phyloP scores from a whole-genome alignment of 2,888 invertebrate genomes.

The Dryadula phaetusa region DNA sequence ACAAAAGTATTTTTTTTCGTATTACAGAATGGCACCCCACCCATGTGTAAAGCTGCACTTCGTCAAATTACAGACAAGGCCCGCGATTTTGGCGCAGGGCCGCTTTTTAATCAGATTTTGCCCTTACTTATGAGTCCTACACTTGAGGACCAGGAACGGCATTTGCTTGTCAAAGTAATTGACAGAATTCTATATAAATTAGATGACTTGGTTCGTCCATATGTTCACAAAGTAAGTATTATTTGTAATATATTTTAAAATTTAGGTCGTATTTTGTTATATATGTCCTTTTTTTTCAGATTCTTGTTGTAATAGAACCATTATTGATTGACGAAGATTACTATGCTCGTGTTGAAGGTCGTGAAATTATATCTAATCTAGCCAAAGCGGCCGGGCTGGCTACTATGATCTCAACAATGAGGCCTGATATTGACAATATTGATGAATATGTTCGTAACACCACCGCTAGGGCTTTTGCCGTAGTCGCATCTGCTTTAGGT shows the following conservation, averaged over 20 bases:
- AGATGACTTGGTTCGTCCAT: conserved; percentile 99
- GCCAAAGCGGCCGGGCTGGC: conserved; percentile 99
- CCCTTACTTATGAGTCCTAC: conserved; percentile 99
- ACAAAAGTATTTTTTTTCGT: no score
- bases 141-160: conserved; percentile 99
- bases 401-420: conserved; percentile 99
- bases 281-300: conserved; percentile 72
- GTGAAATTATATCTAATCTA: conserved; percentile 99
- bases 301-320: conserved; percentile 99
- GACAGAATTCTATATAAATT: conserved; percentile 99
- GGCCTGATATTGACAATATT: conserved; percentile 99
- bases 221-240: conserved; percentile 94
- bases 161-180: conserved; percentile 99
- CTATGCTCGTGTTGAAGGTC: conserved; percentile 99
- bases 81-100: conserved; percentile 98
- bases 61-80: conserved; percentile 99
- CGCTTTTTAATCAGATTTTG: conserved; percentile 99
- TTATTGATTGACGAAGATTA: conserved; percentile 99
- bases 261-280: background rate
- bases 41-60: conserved; percentile 99
- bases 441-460: conserved; percentile 99
- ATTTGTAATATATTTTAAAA: background rate
- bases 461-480: conserved; percentile 99
- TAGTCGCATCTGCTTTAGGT: conserved; percentile 99
- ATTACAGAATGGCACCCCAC: conserved; percentile 96